A percentile compares a stretch with the other conserved stretches of the same genome.
Evolutionary conservation across 35 echinoderm and acorn worm genomes (phyloP).

Genomic region (Ophioderma brevispina): DNA sequence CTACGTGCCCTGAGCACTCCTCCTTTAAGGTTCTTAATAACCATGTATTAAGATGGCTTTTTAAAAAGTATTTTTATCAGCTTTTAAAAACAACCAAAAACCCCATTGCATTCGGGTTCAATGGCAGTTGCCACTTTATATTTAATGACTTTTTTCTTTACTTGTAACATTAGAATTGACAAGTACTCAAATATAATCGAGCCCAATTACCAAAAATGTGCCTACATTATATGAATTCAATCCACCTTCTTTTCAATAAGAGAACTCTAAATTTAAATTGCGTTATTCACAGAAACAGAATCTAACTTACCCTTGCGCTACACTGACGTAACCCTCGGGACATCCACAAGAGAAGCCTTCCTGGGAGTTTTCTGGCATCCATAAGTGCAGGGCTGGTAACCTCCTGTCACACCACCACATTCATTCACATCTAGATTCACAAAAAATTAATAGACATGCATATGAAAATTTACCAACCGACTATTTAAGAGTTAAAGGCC

Average conservation of each 20-base stretch:
- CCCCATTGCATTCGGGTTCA: too few species aligned
- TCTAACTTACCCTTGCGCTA: conserved; percentile 80
- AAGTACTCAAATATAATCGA: too few species aligned
- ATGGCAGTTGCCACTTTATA: too few species aligned
- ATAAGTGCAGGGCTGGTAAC: conserved; percentile 74
- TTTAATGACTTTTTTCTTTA: not conserved
- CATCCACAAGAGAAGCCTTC: conserved; percentile 95
- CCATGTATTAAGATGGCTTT: too few species aligned
- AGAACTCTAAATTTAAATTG: not conserved
- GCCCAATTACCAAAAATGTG: too few species aligned
- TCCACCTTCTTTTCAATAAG: too few species aligned
- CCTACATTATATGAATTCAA: too few species aligned
- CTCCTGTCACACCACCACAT: conserved; percentile 55
- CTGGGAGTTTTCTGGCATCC: conserved; percentile 79
- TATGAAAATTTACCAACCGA: not conserved
- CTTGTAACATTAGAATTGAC: not conserved
- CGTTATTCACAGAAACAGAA: not conserved
- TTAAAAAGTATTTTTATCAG: too few species aligned
- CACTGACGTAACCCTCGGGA: conserved; percentile 84
- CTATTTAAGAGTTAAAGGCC: too few species aligned
- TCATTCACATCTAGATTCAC: conserved; percentile 86
- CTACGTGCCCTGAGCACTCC: too few species aligned
- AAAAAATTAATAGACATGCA: not conserved
- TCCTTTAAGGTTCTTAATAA: too few species aligned
- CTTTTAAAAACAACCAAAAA: too few species aligned